Evolutionary conservation across 2,888 invertebrate genomes (phyloP).

Genomic region (Phaonia tiefii): DNA sequence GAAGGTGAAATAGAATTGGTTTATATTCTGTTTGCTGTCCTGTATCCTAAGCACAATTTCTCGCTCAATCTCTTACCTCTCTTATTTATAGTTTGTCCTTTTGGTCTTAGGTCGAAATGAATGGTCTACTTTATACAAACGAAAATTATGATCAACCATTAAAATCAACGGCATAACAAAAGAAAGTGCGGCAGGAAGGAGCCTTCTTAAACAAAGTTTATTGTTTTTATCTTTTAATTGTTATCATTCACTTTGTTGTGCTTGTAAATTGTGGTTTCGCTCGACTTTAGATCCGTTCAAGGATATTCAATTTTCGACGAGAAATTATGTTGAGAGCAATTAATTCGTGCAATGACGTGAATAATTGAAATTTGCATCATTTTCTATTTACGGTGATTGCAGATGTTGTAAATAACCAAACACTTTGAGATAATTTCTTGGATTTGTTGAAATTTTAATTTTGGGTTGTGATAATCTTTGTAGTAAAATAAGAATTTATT

Average conservation of each 20-base stretch:
- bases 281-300: background rate
- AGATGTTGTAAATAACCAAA: background rate
- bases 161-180: background rate
- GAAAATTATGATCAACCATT: slow-evolving; percentile 32
- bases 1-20: slow-evolving; percentile 36
- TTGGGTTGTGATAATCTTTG: background rate
- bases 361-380: slow-evolving; percentile 28
- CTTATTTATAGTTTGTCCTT: background rate
- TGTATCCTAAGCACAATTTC: no score
- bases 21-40: background rate
- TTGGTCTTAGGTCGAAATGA: background rate
- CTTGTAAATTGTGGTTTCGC: background rate
- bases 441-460: background rate
- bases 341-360: slow-evolving; percentile 35
- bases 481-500: background rate
- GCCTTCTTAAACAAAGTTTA: slow-evolving; percentile 16
- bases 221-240: slow-evolving; percentile 45
- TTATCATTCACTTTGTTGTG: slow-evolving; percentile 35
- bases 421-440: background rate
- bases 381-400: background rate
- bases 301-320: background rate
- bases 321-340: background rate
- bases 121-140: slow-evolving; percentile 9
- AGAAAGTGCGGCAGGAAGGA: background rate
- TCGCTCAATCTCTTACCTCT: background rate